Evolutionary conservation across 2,888 invertebrate species (phyloP).

Genomic region (Xanthostigma xanthostigma): DNA sequence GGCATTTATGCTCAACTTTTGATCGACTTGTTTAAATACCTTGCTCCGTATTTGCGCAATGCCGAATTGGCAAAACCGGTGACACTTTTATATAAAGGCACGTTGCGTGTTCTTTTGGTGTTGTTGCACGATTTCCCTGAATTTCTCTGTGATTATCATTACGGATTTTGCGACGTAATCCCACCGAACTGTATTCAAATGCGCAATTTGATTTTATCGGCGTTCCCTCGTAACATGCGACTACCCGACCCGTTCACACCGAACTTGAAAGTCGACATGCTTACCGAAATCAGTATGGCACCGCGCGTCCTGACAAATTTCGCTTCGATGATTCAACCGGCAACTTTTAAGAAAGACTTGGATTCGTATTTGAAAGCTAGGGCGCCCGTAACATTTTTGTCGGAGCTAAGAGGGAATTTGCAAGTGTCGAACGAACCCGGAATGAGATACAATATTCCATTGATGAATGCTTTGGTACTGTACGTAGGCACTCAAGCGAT

Average conservation of each 20-base stretch:
- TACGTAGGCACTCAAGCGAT: constrained; percentile 98
- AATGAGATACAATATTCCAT: constrained; percentile 82
- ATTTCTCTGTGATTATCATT: constrained; percentile 97
- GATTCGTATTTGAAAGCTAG: constrained; percentile 92
- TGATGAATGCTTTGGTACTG: constrained; percentile 94
- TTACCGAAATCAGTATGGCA: constrained; percentile 74
- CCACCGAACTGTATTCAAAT: constrained; percentile 99
- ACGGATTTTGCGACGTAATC: constrained; percentile 97
- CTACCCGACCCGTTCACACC: constrained; percentile 98
- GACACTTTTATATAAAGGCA: constrained; percentile 88
- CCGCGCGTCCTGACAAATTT: constrained; percentile 86
- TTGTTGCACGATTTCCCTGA: constrained; percentile 98
- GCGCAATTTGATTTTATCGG: constrained; percentile 94
- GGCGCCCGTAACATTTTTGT: constrained; percentile 88
- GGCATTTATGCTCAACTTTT: constrained; percentile 93
- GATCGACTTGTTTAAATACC: constrained; percentile 89
- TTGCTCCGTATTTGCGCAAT: constrained; percentile 93
- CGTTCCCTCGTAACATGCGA: constrained; percentile 95
- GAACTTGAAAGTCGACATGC: constrained; percentile 84
- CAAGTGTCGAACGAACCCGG: constrained; percentile 82
- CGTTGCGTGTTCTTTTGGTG: constrained; percentile 84
- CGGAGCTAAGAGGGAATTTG: constrained; percentile 79
- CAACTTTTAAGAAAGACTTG: constrained; percentile 85
- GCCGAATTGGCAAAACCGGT: constrained; percentile 92
- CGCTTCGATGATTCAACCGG: constrained; percentile 70